Evolutionary conservation across 2,888 invertebrate species (phyloP).

Genomic region (Netelia inedita): DNA sequence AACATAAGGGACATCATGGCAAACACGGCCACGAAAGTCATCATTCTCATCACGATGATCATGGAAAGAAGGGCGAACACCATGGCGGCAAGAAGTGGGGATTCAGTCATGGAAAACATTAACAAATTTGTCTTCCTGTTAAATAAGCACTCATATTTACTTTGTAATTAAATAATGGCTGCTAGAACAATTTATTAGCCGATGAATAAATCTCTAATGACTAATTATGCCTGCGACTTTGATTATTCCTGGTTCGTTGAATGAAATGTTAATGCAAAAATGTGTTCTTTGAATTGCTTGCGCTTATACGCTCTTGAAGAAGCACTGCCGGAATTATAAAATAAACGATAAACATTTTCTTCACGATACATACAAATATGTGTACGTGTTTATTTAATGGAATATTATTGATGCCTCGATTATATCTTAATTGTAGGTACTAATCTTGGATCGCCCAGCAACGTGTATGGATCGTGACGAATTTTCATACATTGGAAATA

Average conservation of each 20-base stretch:
- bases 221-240: too few relatives aligned
- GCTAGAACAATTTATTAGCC: conserved; percentile 26
- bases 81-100: conserved; percentile 86
- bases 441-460: neutral
- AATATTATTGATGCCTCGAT: too few relatives aligned
- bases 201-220: conserved; percentile 29
- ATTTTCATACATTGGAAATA: too few relatives aligned
- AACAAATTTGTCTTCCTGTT: conserved; percentile 85
- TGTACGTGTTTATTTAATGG: too few relatives aligned
- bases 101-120: conserved; percentile 84
- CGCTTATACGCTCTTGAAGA: too few relatives aligned
- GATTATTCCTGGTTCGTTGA: too few relatives aligned
- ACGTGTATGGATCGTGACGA: too few relatives aligned
- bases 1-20: conserved; percentile 88
- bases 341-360: too few relatives aligned
- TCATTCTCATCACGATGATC: conserved; percentile 87
- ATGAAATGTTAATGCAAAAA: too few relatives aligned
- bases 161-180: conserved; percentile 15
- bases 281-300: too few relatives aligned
- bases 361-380: too few relatives aligned
- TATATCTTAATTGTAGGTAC: neutral
- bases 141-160: conserved; percentile 10
- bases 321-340: too few relatives aligned
- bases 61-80: conserved; percentile 88
- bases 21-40: conserved; percentile 89